Evolutionary conservation across 2,113 vertebrate genomes (phyloP), one percentile per base, ranked within the genome.

Genomic region (Panthera uncia): DNA sequence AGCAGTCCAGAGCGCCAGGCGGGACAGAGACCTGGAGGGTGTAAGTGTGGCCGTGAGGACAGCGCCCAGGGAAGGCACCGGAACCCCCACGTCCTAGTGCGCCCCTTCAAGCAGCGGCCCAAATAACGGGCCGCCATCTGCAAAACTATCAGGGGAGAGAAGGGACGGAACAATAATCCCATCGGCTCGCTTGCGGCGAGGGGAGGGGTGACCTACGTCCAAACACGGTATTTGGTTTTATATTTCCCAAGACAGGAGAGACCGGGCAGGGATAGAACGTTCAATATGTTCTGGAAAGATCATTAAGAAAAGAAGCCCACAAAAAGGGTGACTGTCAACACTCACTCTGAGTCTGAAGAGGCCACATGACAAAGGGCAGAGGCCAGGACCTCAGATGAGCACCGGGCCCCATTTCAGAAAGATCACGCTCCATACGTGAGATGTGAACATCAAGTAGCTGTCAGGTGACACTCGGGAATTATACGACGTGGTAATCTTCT

Each of bases 1-100:
- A 99, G 97, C 99, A 99, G 98, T 99, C 99, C 98, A 99, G 98
- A 2, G 99, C 99, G 11, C 99, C 99, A 1, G 99, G 99, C 11
- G 99, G 98, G 41, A 99, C 99, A 0, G 99, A 99, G 36, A 99
- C 99, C 99, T 99, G 93, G 82, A 52, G 92, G 21, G 15, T 73
- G 96, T 1, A 91, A 41, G 7, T 0, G 0, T 55, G 38, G 9
- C 3, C 3, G 1, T 89, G 86, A 93, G 68, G 2, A 5, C 10
- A 15, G 65, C 0, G 4, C 38, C 10, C 0, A 0, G 23, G n/a
- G 38, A 33, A 12, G 31, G 29, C 48, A 5, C 33, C 7, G 41
- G 69, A 7, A 9, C 52, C 23, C 65, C 10, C 7, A 7, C 0
- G 21, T 13, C 14, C 38, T 3, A 15, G 38, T 4, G 5, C 33